Evolutionary conservation across 2,888 invertebrate genomes (phyloP), one percentile per base, ranked within the genome.

Genomic region (Drosophila eohydei): DNA sequence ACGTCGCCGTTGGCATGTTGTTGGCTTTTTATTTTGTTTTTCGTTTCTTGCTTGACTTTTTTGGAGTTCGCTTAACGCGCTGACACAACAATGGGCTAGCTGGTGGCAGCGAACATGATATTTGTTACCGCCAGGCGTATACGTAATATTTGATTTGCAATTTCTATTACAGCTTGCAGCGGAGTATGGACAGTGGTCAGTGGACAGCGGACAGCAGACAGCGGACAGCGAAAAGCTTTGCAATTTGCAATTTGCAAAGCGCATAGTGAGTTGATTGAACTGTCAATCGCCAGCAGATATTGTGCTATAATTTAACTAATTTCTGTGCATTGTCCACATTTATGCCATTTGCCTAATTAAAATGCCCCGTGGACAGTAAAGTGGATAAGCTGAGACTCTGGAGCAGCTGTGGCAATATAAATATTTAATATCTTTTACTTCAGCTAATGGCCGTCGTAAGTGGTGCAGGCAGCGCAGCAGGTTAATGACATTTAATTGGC

Each of bases 401-500:
- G 2, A 41, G 36, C 64, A 57, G 54, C 48, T 48, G 71, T 16
- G 16, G 50, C 60, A 59, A 61, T 65, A 88, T 85, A 83, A 88
- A 85, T 85, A 80, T 86, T 78, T 85, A 66, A 85, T 80, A 50
- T 64, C 57, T 54, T 73, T 64, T 58, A 52, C 65, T 57, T 63
- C 41, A 51, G 63, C 81, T 77, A 80, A 74, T 80, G 72, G 80
- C 79, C 41, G 51, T 50, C 57, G 75, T 73, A 67, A 61, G 57
- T 61, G 71, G 68, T 52, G 68, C 65, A 55, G 55, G 43, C 41
- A 43, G 67, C 69, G 55, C 44, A 60, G 60, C 83, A 82, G 86
- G 86, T 87, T 84, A 87, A 87, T 78, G 84, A 84, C 86, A 87
- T 78, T 84, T 87, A 87, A 87, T 87, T 81, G 87, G 69, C 76